Conservation (phyloP, 2,797 vertebrate genomes). For the Borostomias antarcticus region DNA sequence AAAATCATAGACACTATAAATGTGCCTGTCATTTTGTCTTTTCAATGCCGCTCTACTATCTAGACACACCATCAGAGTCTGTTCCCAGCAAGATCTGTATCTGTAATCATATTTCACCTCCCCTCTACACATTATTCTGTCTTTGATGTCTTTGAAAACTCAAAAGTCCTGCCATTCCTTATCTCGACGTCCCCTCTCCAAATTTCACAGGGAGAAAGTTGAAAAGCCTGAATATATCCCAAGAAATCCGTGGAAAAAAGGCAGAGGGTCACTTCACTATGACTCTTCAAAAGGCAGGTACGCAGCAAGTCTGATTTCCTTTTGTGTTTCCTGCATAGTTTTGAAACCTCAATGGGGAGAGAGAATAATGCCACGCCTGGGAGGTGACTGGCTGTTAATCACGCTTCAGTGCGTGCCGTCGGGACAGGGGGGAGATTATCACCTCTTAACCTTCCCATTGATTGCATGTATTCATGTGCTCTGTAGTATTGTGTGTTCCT, state of each 20-base stretch:
- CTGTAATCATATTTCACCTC: slow-evolving; percentile 38
- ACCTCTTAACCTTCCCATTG: slow-evolving; percentile 62
- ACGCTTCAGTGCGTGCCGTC: slow-evolving; percentile 41
- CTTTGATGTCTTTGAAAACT: no score
- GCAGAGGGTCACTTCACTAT: slow-evolving; percentile 36
- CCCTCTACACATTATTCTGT: slow-evolving; percentile 42
- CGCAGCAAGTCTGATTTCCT: slow-evolving; percentile 54
- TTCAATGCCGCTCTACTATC: slow-evolving; percentile 42
- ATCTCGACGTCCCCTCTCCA: slow-evolving; percentile 40
- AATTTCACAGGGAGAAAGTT: slow-evolving; percentile 58
- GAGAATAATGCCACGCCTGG: slow-evolving; percentile 48
- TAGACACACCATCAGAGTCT: slow-evolving; percentile 41
- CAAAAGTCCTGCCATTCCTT: slow-evolving; percentile 40
- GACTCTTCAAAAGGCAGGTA: slow-evolving; percentile 63
- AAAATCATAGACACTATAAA: slow-evolving; percentile 50
- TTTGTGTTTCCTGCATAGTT: slow-evolving; percentile 43
- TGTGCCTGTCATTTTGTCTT: slow-evolving; percentile 35
- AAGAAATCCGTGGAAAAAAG: slow-evolving; percentile 36
- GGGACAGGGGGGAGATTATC: slow-evolving; percentile 50
- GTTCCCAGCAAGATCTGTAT: slow-evolving; percentile 49
- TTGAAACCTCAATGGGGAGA: slow-evolving; percentile 35
- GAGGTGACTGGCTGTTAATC: slow-evolving; percentile 53
- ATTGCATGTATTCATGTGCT: slow-evolving; percentile 57
- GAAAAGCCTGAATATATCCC: slow-evolving; percentile 40
- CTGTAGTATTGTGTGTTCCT: slow-evolving; percentile 53